Base-by-base conservation (phyloP, 2,888 invertebrate genomes). In the Stegana nigrithorax region DNA sequence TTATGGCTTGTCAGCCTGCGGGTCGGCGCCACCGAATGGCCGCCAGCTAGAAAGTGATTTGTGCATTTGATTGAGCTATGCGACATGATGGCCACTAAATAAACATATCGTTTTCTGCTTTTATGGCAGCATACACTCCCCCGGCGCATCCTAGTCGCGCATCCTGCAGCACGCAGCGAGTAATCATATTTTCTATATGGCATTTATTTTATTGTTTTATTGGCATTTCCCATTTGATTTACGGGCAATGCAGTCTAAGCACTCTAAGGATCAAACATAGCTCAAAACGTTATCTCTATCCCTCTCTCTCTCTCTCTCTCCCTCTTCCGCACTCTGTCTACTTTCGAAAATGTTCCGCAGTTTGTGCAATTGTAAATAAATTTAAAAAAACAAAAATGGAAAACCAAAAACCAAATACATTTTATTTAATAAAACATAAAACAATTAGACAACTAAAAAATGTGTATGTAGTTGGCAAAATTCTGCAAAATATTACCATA, bases 101-200 rank as follows among this genome's bases (percentile, higher is more conserved):
- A 45, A 45, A 45, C 45, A 45, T 45, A 45, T 45, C 45, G 4
- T 45, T 21, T 39, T n/a, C n/a, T n/a, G n/a, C 12, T 39, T 39
- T n/a, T 39, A 39, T 39, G n/a, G n/a, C n/a, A n/a, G n/a, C n/a
- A n/a, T n/a, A n/a, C n/a, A n/a, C n/a, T n/a, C n/a, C n/a, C n/a
- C n/a, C n/a, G n/a, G n/a, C n/a, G n/a, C n/a, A n/a, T n/a, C n/a
- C n/a, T n/a, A n/a, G n/a, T n/a, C n/a, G n/a, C n/a, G n/a, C n/a
- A n/a, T n/a, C n/a, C n/a, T n/a, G n/a, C n/a, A n/a, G n/a, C n/a
- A n/a, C n/a, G n/a, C n/a, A n/a, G n/a, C n/a, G n/a, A n/a, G n/a
- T n/a, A n/a, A n/a, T n/a, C n/a, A n/a, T n/a, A n/a, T n/a, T n/a
- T n/a, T n/a, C n/a, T n/a, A n/a, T n/a, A n/a, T n/a, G 39, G 39